Evolutionary conservation across 2,888 invertebrate species (phyloP).

Genomic region (Melinaea marsaeus): DNA sequence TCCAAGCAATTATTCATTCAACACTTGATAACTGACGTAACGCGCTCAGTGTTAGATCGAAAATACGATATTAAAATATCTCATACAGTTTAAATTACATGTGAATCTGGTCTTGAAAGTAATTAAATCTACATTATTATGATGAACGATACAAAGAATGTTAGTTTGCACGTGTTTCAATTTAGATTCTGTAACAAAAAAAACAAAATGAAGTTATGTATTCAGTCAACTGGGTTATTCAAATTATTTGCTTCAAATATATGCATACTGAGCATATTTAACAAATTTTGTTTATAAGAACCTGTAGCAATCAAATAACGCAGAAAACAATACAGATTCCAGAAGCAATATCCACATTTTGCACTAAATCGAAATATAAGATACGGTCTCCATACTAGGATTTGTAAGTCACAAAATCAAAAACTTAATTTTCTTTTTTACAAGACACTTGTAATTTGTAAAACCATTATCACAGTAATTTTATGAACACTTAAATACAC

Average conservation of each 20-base stretch:
- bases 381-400: slow-evolving; percentile 44
- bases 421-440: slow-evolving; percentile 70
- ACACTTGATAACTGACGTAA: slow-evolving; percentile 46
- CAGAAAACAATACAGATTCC: slow-evolving; percentile 9
- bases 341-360: slow-evolving; percentile 44
- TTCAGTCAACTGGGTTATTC: slow-evolving; percentile 61
- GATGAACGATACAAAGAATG: slow-evolving; percentile 39
- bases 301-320: slow-evolving; percentile 25
- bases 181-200: slow-evolving; percentile 66
- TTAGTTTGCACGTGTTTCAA: slow-evolving; percentile 40
- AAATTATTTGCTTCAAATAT: slow-evolving; percentile 46
- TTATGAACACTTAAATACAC: slow-evolving; percentile 37
- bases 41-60: slow-evolving; percentile 34
- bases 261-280: slow-evolving; percentile 29
- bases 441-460: slow-evolving; percentile 38
- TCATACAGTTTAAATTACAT: slow-evolving; percentile 32
- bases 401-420: slow-evolving; percentile 45
- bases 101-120: slow-evolving; percentile 35
- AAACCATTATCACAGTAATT: slow-evolving; percentile 21
- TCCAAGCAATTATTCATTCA: slow-evolving; percentile 28
- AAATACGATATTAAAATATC: slow-evolving; percentile 35
- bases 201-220: slow-evolving; percentile 72
- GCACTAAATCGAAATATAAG: slow-evolving; percentile 47
- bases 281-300: slow-evolving; percentile 50
- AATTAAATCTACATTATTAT: slow-evolving; percentile 41